These are phyloP conservation scores for Tapirus terrestris DNA, from an alignment of 2,113 vertebrate genomes.

Conservation along the genomic window DNA sequence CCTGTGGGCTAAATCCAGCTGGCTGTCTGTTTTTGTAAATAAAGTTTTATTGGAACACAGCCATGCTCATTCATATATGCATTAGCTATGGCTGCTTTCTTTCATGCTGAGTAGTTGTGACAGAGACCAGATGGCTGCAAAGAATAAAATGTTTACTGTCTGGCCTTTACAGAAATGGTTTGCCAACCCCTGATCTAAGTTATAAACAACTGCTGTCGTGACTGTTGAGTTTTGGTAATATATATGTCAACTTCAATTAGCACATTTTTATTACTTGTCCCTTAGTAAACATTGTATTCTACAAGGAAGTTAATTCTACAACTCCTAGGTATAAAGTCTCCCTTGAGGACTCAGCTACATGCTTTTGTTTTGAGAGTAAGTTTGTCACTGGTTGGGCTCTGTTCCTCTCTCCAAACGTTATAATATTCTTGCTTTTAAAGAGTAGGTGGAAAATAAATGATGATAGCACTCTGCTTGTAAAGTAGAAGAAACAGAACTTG, in stretches of 20 bases:
- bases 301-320: neutral
- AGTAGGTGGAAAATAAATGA: neutral
- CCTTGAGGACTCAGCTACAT: neutral
- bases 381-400: neutral
- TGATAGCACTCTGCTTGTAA: neutral
- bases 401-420: neutral
- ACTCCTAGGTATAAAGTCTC: neutral
- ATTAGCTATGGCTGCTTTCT: neutral
- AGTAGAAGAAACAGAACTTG: neutral
- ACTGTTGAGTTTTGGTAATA: conserved; percentile 5
- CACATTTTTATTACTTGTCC: neutral
- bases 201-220: neutral
- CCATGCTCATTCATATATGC: neutral
- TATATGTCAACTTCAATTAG: neutral
- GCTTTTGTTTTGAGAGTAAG: neutral
- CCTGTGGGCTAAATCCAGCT: neutral
- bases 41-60: conserved; percentile 59
- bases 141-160: conserved; percentile 35
- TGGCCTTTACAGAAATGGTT: neutral
- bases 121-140: conserved; percentile 7
- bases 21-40: conserved; percentile 47
- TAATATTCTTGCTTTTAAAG: neutral
- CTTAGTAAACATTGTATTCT: neutral
- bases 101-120: neutral
- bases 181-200: neutral